Evolutionary conservation across 2,888 invertebrate genomes (phyloP), one percentile per base, ranked within the genome.

Genomic region (Ochropleura leucogaster): DNA sequence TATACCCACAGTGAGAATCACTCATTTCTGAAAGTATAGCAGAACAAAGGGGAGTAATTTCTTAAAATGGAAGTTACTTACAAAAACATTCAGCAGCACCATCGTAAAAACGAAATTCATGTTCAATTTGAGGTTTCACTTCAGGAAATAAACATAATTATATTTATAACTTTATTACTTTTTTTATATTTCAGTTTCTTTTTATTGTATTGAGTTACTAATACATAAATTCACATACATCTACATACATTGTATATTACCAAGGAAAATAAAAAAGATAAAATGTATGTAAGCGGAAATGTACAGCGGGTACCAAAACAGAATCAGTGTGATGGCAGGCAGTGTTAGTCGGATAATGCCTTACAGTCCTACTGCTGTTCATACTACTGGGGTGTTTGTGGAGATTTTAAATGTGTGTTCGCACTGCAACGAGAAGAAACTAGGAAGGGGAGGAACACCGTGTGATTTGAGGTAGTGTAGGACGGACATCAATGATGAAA

Each of bases 31-130:
- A 30, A 30, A 30, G 30, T 30, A 30, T 30, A 30, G 30, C 30
- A 30, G 30, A 30, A 30, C 1, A 30, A 30, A 30, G 30, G 3
- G 30, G 30, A 57, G 14, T 14, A 14, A 20, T 20, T 55, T 12
- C 30, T 60, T 40, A 40, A 42, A 51, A 49, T 20, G 1, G 20
- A 4, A 60, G 14, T 0, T 64, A 83, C 82, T 83, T 60, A 83
- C 82, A 6, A 82, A 72, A 53, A 68, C 47, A 10, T 59, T 60
- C 9, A 82, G 18, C 30, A 67, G 42, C 5, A 60, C 60, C 53
- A 75, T 57, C 12, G 46, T 40, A 20, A 57, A 57, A 40, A 57
- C 10, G 20, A 81, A 74, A 53, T 72, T 72, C 82, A 82, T 82
- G 18, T 69, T 83, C 46, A 30, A 62, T 30, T 47, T 57, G 67